Evolutionary conservation across 2,888 invertebrate species (phyloP).

Genomic region (Hydroisotoma schaefferi): DNA sequence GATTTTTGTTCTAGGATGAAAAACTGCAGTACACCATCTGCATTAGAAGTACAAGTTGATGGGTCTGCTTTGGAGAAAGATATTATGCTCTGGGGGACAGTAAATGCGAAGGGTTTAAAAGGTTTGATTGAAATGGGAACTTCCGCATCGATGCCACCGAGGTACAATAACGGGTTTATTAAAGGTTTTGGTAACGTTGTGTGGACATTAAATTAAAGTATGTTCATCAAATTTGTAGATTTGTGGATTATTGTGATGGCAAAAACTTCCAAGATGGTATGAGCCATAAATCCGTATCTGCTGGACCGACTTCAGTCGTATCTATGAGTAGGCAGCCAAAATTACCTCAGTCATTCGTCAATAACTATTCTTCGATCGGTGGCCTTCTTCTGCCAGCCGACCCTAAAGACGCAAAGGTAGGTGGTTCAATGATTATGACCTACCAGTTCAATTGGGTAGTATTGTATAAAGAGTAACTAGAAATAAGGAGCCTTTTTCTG

Average conservation of each 20-base stretch:
- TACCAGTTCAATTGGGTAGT: too few relatives aligned
- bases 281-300: constrained; percentile 13
- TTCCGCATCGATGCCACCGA: constrained; percentile 11
- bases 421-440: too few relatives aligned
- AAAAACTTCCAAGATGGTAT: neutral
- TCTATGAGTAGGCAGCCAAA: neutral
- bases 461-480: too few relatives aligned
- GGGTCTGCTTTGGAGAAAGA: constrained; percentile 21
- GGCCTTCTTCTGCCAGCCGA: too few relatives aligned
- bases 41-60: neutral
- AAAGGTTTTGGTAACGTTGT: neutral
- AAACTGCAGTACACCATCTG: neutral
- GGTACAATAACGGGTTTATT: neutral
- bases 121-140: constrained; percentile 12
- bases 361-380: neutral
- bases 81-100: constrained; percentile 27
- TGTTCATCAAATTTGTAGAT: neutral
- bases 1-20: neutral
- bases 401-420: too few relatives aligned
- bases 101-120: constrained; percentile 15
- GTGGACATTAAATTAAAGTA: neutral
- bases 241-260: constrained; percentile 8
- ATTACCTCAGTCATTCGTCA: neutral
- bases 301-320: neutral
- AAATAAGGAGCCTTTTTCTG: too few relatives aligned